Evolutionary conservation across 2,113 vertebrate species (phyloP), one percentile per base, ranked within the genome.

Genomic region (Bettongia penicillata): DNA sequence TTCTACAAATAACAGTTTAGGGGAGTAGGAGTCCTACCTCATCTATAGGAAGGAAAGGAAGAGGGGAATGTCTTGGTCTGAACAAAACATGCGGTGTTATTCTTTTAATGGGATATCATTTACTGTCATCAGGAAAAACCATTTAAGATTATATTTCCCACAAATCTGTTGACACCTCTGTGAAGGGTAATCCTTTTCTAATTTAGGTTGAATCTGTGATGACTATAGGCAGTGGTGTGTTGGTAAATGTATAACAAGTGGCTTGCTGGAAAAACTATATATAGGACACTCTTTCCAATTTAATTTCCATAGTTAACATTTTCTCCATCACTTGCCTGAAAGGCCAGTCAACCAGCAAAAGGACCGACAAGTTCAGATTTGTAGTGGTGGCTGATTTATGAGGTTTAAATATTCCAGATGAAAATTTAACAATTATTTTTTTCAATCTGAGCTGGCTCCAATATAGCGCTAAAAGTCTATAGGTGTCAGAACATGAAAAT

Each of bases 171-270:
- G n/a, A 77, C 37, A 77, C 61, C 14, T 77, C 57, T 90, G 28
- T 90, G 43, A 95, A 94, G 53, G 53, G 95, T 22, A 94, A 22
- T 10, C 77, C 61, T 24, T 97, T 91, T 43, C 53, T 91, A 52
- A 43, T 84, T 53, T 91, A 94, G 94, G 22, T 94, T 47, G 94
- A 92, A 91, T 14, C 37, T 94, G 47, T 89, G 51, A 31, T 91
- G 16, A 89, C 26, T 92, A 53, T 26, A 93, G 37, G 48, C 90
- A 77, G 5, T 77, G 5, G 14, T n/a, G 6, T n/a, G 2, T 7
- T 43, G 19, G n/a, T 23, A 84, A 84, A 84, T 43, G 6, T 43
- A 8, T 84, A 84, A 84, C 7, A 43, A 84, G 6, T 2, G 7
- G 5, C 16, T 84, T 43, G 22, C 19, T 43, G 68, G 6, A 23